These are phyloP conservation scores for Amiota mariae DNA, from an alignment of 2,888 invertebrate genomes.

Conservation along the genomic window DNA sequence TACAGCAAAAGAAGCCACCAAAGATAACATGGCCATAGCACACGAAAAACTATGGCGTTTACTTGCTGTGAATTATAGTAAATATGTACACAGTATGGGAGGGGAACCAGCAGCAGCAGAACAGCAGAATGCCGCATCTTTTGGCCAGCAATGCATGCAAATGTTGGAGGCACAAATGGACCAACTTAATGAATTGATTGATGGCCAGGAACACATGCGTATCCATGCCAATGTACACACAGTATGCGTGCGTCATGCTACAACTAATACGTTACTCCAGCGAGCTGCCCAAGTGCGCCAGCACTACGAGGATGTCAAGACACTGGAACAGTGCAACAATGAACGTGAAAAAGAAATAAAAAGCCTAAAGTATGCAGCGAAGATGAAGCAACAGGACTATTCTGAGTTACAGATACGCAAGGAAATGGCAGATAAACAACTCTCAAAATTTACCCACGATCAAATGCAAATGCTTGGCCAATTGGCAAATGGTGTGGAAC, in stretches of 20 bases:
- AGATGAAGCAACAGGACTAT: conserved; percentile 92
- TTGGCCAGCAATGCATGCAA: conserved; percentile 59
- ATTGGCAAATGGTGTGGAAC: conserved; percentile 77
- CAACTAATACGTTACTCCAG: conserved; percentile 82
- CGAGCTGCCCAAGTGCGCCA: conserved; percentile 91
- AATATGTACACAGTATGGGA: conserved; percentile 65
- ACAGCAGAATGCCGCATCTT: conserved; percentile 50
- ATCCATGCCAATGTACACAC: conserved; percentile 71
- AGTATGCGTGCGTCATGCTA: conserved; percentile 74
- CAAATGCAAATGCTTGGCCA: conserved; percentile 54
- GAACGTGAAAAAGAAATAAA: conserved; percentile 93
- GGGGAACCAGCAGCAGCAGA: conserved; percentile 36
- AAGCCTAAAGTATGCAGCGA: conserved; percentile 88
- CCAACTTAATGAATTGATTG: conserved; percentile 80
- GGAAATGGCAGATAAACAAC: conserved; percentile 93
- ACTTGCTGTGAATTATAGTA: conserved; percentile 74
- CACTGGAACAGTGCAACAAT: conserved; percentile 87
- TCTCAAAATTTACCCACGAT: conserved; percentile 76
- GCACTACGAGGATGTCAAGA: conserved; percentile 93
- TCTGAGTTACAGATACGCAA: conserved; percentile 92
- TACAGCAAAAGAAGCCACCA: conserved; percentile 76
- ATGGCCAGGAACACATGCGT: conserved; percentile 87
- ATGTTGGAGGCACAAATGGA: conserved; percentile 76
- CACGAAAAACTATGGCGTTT: conserved; percentile 82
- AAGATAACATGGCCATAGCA: conserved; percentile 75